These are phyloP conservation scores for Megalopta genalis DNA, from an alignment of 1,140 invertebrate genomes.

Conservation along the genomic window DNA sequence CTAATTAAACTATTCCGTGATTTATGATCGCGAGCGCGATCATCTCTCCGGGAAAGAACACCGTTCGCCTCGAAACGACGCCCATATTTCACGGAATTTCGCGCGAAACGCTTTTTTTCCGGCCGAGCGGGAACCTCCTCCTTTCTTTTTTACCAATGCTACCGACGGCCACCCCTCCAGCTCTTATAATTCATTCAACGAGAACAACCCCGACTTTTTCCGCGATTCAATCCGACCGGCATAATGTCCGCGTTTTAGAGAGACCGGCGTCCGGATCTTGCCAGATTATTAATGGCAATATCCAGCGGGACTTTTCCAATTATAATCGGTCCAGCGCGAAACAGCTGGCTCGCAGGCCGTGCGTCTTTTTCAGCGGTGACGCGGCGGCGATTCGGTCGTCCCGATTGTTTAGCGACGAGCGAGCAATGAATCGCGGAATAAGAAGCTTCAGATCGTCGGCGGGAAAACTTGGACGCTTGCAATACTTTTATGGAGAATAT, in stretches of 20 bases:
- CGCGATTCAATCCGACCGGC: not conserved
- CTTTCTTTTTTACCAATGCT: not conserved
- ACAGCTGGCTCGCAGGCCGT: too few species aligned
- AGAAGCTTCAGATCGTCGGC: too few species aligned
- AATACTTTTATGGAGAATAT: too few species aligned
- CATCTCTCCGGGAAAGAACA: not conserved
- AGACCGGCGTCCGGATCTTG: not conserved
- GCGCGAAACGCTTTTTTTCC: not conserved
- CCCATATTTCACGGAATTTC: not conserved
- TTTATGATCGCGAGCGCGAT: conserved; percentile 15
- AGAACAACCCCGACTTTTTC: not conserved
- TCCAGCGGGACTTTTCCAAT: too few species aligned
- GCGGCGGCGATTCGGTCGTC: too few species aligned
- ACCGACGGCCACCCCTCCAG: not conserved
- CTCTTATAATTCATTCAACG: not conserved
- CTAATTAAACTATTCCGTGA: conserved; percentile 46
- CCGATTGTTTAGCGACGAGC: too few species aligned
- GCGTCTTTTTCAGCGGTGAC: too few species aligned
- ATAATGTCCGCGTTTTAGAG: not conserved
- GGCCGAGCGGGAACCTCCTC: not conserved
- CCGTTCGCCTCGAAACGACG: not conserved
- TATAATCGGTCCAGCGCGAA: too few species aligned
- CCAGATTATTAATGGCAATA: not conserved
- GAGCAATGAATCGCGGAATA: too few species aligned
- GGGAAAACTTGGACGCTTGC: too few species aligned